Evolutionary conservation across 2,113 vertebrate species (phyloP), one percentile per base, ranked within the genome.

Genomic region (Syngnathoides biaculeatus): DNA sequence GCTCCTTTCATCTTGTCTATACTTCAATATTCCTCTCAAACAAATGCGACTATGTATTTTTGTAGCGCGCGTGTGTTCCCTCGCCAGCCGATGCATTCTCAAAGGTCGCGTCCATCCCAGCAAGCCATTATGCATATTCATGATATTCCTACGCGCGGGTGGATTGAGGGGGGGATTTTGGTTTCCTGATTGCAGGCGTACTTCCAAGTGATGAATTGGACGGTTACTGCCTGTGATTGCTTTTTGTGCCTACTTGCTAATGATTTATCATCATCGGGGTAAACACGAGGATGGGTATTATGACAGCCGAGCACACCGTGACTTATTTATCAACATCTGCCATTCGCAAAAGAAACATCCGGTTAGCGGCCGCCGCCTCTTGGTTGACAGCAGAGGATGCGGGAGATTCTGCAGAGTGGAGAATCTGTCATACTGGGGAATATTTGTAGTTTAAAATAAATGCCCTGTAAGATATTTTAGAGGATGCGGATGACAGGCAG

Each of bases 281-380:
- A 81, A 79, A 81, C 68, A 75, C 60, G 22, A 81, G 69, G 80
- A 83, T 72, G 65, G 74, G 81, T 84, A 65, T 67, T 69, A 55
- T 79, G 86, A 79, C 73, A 71, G n/a, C 15, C 61, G 56, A 58
- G 65, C 30, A 26, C 65, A 75, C 64, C 47, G 64, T 35, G 39
- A 57, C 64, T 77, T 62, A 67, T 84, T 69, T 58, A 57, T 79
- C 71, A 85, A 68, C 67, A 53, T 72, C 65, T 40, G 57, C 66
- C 50, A 73, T 64, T 74, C 61, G 19, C 56, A 69, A 63, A 39
- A 39, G 22, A 22, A 72, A 53, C 52, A 69, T 50, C 38, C 10
- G 0, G 2, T 42, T 13, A 14, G 47, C 63, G 35, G 19, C 65
- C 12, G 17, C 62, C 13, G 27, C 71, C 19, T 38, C 55, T 75